Percentiles rank a stretch among this genome's conserved stretches.
phyloP scores from a whole-genome alignment of 2,113 vertebrate species.

The Amphiprion percula region DNA sequence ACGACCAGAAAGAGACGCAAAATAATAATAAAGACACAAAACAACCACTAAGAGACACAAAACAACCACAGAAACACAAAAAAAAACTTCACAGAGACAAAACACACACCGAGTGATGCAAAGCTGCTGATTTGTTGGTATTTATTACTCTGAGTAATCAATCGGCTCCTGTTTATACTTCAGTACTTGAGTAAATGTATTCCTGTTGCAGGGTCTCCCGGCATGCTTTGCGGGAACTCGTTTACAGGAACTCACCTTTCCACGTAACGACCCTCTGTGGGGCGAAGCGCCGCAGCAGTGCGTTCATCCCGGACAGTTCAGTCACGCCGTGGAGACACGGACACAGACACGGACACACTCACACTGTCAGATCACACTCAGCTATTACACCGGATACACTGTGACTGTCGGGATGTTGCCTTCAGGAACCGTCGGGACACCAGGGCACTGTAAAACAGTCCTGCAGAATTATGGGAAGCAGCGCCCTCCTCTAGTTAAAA shows the following conservation, averaged over 20 bases:
- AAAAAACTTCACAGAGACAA: not conserved
- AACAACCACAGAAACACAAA: not conserved
- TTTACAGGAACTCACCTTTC: constrained; percentile 50
- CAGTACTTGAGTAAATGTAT: not conserved
- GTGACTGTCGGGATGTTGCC: not conserved
- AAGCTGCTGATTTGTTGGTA: not conserved
- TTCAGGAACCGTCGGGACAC: constrained; percentile 26
- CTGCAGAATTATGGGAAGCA: too few species aligned
- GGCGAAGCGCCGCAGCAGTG: constrained; percentile 44
- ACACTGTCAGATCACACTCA: not conserved
- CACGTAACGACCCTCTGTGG: not conserved
- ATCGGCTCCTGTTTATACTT: not conserved
- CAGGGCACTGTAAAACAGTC: too few species aligned
- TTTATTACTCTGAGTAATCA: too few species aligned
- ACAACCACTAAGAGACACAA: not conserved
- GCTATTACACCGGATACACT: constrained; percentile 20
- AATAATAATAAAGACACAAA: not conserved
- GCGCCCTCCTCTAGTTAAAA: too few species aligned
- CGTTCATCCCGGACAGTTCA: constrained; percentile 53
- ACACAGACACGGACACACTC: not conserved
- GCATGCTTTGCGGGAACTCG: not conserved
- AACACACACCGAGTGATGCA: not conserved
- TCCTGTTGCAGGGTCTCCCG: not conserved
- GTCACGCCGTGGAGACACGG: not conserved
- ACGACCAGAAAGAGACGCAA: not conserved